Conservation (phyloP, 2,888 invertebrate genomes). For the Theristus sp. region DNA sequence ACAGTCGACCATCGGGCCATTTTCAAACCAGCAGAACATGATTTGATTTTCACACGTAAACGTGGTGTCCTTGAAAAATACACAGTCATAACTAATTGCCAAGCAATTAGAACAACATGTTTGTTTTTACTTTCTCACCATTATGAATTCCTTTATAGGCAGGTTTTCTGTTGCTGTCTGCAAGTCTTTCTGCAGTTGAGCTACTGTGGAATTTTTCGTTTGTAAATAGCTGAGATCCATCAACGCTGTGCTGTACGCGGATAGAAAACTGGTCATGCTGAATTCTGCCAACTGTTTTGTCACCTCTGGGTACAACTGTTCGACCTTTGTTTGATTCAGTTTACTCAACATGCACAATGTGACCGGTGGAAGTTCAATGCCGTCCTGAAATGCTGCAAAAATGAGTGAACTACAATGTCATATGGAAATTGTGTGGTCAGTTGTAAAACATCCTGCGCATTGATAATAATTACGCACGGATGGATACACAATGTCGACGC, state of each 20-base stretch:
- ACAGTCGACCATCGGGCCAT: background rate
- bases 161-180: background rate
- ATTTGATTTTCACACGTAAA: background rate
- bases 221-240: conserved; percentile 1
- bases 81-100: background rate
- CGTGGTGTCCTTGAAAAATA: background rate
- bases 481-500: background rate
- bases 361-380: background rate
- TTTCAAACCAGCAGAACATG: background rate
- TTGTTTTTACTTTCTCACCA: no score
- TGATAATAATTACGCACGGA: background rate
- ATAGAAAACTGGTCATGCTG: conserved; percentile 2
- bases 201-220: background rate
- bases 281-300: background rate
- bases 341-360: conserved; percentile 3
- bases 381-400: conserved; percentile 1
- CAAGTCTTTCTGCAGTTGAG: background rate
- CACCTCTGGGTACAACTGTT: background rate
- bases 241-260: conserved; percentile 1
- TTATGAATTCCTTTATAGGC: background rate
- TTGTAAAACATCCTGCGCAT: no score
- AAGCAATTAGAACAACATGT: background rate
- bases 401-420: no score
- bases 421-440: no score
- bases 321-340: background rate